A percentile compares a stretch with the other conserved stretches of the same genome.
Evolutionary conservation across 92 coral and sea anemone species (phyloP).

Genomic region (Umimayanthus chanpuru): DNA sequence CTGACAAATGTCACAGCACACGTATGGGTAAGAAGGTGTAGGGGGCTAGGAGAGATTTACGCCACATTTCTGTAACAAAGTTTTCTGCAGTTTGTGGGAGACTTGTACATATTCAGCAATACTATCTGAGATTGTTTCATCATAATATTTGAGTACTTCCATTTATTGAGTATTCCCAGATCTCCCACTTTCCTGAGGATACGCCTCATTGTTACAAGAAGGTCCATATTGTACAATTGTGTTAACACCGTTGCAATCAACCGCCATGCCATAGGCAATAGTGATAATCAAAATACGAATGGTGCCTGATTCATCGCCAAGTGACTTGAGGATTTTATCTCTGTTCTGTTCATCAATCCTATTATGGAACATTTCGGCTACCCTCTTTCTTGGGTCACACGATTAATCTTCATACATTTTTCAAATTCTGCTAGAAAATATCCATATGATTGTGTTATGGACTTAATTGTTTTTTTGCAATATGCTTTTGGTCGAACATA

Average conservation of each 20-base stretch:
- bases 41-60: neutral
- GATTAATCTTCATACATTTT: conserved; percentile 11
- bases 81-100: no score
- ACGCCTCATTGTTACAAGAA: conserved; percentile 49
- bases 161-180: neutral
- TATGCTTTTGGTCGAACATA: conserved; percentile 46
- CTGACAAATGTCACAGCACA: conserved; percentile 65
- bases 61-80: conserved; percentile 32
- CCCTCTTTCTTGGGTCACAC: conserved; percentile 40
- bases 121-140: conserved; percentile 40
- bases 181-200: conserved; percentile 66
- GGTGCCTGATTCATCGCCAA: conserved; percentile 18
- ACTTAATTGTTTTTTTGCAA: conserved; percentile 51
- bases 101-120: conserved; percentile 36
- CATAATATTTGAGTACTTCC: conserved; percentile 45
- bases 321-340: conserved; percentile 45
- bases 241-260: conserved; percentile 54
- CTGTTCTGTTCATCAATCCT: conserved; percentile 52
- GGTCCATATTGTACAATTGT: conserved; percentile 62
- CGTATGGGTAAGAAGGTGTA: conserved; percentile 26
- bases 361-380: conserved; percentile 65
- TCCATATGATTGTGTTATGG: conserved; percentile 22
- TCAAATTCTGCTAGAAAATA: conserved; percentile 47
- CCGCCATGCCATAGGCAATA: conserved; percentile 70
- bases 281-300: conserved; percentile 54